Conservation (phyloP, 64 coral and sea anemone genomes). For the Stichodactyla helianthus region DNA sequence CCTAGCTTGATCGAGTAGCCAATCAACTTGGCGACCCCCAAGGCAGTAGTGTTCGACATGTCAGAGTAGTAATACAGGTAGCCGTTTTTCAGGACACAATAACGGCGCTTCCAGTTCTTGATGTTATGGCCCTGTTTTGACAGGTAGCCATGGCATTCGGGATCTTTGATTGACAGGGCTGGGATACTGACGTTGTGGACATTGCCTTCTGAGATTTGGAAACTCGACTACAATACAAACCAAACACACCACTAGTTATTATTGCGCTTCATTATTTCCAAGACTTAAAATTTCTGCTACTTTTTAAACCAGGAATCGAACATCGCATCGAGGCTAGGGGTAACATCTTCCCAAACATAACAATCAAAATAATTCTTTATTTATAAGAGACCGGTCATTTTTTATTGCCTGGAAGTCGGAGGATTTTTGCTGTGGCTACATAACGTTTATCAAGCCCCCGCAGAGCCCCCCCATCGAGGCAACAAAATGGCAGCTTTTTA, state of each 20-base stretch:
- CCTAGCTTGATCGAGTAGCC: conserved; percentile 57
- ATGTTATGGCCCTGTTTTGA: conserved; percentile 65
- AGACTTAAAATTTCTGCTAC: too few species aligned
- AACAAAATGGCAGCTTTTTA: too few species aligned
- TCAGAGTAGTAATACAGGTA: conserved; percentile 97
- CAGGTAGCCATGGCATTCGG: conserved; percentile 99
- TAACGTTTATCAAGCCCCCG: too few species aligned
- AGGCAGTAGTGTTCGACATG: conserved; percentile 85
- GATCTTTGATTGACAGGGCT: conserved; percentile 91
- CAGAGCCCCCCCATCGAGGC: too few species aligned
- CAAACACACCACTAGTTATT: not conserved
- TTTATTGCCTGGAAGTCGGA: too few species aligned
- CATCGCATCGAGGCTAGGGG: too few species aligned
- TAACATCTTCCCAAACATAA: too few species aligned
- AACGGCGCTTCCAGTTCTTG: conserved; percentile 77
- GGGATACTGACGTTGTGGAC: conserved; percentile 99
- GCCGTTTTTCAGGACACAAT: conserved; percentile 94
- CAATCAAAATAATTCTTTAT: too few species aligned
- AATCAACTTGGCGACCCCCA: conserved; percentile 78
- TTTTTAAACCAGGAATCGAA: too few species aligned
- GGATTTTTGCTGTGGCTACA: too few species aligned
- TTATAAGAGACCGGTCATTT: too few species aligned
- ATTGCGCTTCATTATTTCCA: too few species aligned
- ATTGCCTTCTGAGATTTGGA: conserved; percentile 76
- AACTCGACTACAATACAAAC: conserved; percentile 31